Evolutionary conservation across 1,140 invertebrate species (phyloP).

Genomic region (Drosophila malerkotliana): DNA sequence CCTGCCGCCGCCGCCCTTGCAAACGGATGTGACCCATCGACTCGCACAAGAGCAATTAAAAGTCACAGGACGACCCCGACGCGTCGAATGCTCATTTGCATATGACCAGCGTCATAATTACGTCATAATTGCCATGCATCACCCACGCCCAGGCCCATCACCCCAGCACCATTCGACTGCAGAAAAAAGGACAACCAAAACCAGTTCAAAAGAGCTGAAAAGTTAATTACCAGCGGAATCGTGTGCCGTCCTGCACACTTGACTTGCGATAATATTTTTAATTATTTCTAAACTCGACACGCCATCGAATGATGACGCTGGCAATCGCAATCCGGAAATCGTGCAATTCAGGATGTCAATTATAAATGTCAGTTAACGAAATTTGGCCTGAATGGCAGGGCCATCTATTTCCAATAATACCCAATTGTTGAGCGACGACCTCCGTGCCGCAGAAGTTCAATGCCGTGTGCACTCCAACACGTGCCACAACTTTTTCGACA

Average conservation of each 20-base stretch:
- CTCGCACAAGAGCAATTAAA: constrained; percentile 57
- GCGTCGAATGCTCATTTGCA: constrained; percentile 55
- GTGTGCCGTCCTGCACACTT: constrained; percentile 23
- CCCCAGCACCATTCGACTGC: background rate
- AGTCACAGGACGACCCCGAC: constrained; percentile 37
- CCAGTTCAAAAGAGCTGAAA: constrained; percentile 38
- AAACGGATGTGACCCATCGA: constrained; percentile 37
- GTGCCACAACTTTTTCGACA: constrained; percentile 20
- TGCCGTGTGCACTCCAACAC: constrained; percentile 28
- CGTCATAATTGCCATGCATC: constrained; percentile 64
- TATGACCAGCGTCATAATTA: constrained; percentile 64
- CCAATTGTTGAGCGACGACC: constrained; percentile 53
- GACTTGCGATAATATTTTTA: constrained; percentile 45
- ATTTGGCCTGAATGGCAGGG: constrained; percentile 51
- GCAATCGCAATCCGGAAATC: constrained; percentile 20
- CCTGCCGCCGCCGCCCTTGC: too few relatives aligned
- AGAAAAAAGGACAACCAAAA: constrained; percentile 17
- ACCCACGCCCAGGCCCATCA: background rate
- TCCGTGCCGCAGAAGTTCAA: constrained; percentile 63
- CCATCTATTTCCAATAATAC: constrained; percentile 62
- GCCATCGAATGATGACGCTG: constrained; percentile 11
- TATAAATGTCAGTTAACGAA: constrained; percentile 53
- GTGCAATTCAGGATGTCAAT: constrained; percentile 17
- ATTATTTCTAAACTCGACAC: constrained; percentile 53
- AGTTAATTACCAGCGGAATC: constrained; percentile 53